Percentiles rank a stretch among this genome's conserved stretches.
Conservation (phyloP, 2,888 invertebrate genomes). For the Parelbella ahira region DNA sequence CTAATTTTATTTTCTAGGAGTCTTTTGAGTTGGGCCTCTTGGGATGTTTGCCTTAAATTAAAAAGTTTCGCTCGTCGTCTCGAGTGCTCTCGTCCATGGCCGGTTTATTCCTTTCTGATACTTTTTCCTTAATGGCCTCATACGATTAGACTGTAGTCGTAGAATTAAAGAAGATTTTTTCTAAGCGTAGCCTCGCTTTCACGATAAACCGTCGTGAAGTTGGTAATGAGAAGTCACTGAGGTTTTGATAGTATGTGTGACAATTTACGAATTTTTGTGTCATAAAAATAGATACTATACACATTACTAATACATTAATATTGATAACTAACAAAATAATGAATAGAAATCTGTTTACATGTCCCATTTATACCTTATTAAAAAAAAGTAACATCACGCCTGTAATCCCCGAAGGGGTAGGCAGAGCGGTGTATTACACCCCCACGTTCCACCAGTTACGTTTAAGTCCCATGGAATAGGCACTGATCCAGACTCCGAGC, state of each 20-base stretch:
- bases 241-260: slow-evolving; percentile 30
- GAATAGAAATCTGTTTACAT: no score
- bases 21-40: slow-evolving; percentile 55
- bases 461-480: no score
- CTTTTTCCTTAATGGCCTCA: slow-evolving; percentile 55
- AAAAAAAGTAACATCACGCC: no score
- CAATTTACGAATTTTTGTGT: slow-evolving; percentile 15
- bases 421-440: no score
- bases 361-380: no score
- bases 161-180: slow-evolving; percentile 42
- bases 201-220: slow-evolving; percentile 35
- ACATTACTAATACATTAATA: no score
- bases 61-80: slow-evolving; percentile 58
- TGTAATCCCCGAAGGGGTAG: no score
- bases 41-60: slow-evolving; percentile 65
- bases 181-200: slow-evolving; percentile 29
- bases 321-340: no score
- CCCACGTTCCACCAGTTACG: no score
- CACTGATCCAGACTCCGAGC: no score
- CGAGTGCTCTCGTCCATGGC: slow-evolving; percentile 42
- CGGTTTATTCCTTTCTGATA: slow-evolving; percentile 52
- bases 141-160: slow-evolving; percentile 46
- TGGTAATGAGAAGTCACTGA: slow-evolving; percentile 39
- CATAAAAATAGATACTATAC: no score
- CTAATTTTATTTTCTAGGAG: slow-evolving; percentile 60